Base-by-base conservation (phyloP, 2,888 invertebrate genomes). In the Pheosia tremula region DNA sequence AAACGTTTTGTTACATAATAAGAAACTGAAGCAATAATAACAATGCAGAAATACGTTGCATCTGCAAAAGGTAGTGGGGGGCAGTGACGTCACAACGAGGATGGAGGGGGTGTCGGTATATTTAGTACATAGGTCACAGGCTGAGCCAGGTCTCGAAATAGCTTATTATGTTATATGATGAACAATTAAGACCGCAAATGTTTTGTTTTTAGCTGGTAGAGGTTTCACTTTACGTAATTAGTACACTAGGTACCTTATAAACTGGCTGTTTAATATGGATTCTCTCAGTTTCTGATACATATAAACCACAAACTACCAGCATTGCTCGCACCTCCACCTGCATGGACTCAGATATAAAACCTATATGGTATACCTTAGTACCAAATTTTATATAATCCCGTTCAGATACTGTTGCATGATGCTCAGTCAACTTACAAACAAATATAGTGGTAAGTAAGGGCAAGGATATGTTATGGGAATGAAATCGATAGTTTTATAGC, bases 51-150 rank as follows among this genome's bases (percentile, higher is more conserved):
- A 67, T 64, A 61, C 61, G 58, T 67, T 71, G 60, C 62, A 67
- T 62, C 38, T 56, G 45, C 58, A 45, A 36, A 60, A 62, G 53
- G 52, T 63, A 58, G 52, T 59, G 58, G 60, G 61, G 43, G 56
- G 66, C 49, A 60, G 58, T 77, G 74, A 77, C 76, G 76, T 77
- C 75, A 77, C 60, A 36, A 9, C 45, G 53, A 37, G 13, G 53
- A 37, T 8, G 11, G 10, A 53, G 61, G 60, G 66, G 60, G 62
- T 64, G 68, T 67, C 56, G 63, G 65, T 77, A 75, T 77, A 71
- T 77, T 74, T 77, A 77, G 74, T 64, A 64, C 64, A 67, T 67
- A 67, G 65, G 64, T 69, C 62, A 59, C 59, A 58, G 60, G 58
- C 61, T 60, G 58, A 56, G 60, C 1, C 24, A 24, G 55, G n/a